phyloP scores from a whole-genome alignment of 2,113 vertebrate species.

The Abramis brama region DNA sequence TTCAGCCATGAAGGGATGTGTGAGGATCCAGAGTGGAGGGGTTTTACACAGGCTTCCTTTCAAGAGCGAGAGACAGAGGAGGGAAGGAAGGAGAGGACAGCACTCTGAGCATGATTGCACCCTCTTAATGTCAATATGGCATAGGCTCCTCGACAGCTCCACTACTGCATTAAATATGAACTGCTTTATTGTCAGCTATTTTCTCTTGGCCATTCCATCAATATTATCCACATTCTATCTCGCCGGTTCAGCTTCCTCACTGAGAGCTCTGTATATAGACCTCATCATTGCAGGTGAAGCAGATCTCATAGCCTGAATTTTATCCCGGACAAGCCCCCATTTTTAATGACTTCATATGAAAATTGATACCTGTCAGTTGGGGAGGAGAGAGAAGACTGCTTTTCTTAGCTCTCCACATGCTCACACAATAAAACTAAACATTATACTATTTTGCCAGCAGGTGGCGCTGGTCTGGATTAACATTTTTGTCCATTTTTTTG shows the following conservation, averaged over 20 bases:
- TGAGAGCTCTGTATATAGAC: slow-evolving; percentile 54
- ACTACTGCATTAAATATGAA: slow-evolving; percentile 59
- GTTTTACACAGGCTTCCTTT: background rate
- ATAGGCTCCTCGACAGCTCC: slow-evolving; percentile 23
- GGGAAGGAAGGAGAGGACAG: slow-evolving; percentile 14
- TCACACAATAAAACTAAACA: background rate
- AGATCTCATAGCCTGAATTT: slow-evolving; percentile 56
- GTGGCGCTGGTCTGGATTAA: slow-evolving; percentile 40
- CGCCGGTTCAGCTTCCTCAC: slow-evolving; percentile 52
- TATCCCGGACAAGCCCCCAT: background rate
- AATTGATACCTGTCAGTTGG: slow-evolving; percentile 1
- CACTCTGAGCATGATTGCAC: slow-evolving; percentile 34
- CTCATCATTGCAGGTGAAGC: slow-evolving; percentile 65
- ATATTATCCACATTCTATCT: slow-evolving; percentile 53
- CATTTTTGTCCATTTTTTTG: background rate
- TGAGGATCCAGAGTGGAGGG: slow-evolving; percentile 38
- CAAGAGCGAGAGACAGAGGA: slow-evolving; percentile 8
- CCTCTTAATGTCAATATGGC: slow-evolving; percentile 41
- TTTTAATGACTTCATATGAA: slow-evolving; percentile 43
- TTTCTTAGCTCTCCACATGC: background rate
- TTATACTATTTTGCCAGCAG: slow-evolving; percentile 52
- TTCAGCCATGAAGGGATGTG: slow-evolving; percentile 32
- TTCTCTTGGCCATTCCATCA: slow-evolving; percentile 52
- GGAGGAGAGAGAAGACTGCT: background rate
- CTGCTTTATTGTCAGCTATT: slow-evolving; percentile 38